A percentile compares a stretch with the other conserved stretches of the same genome.
phyloP scores from a whole-genome alignment of 1,140 invertebrate species.

The Sinella curviseta region DNA sequence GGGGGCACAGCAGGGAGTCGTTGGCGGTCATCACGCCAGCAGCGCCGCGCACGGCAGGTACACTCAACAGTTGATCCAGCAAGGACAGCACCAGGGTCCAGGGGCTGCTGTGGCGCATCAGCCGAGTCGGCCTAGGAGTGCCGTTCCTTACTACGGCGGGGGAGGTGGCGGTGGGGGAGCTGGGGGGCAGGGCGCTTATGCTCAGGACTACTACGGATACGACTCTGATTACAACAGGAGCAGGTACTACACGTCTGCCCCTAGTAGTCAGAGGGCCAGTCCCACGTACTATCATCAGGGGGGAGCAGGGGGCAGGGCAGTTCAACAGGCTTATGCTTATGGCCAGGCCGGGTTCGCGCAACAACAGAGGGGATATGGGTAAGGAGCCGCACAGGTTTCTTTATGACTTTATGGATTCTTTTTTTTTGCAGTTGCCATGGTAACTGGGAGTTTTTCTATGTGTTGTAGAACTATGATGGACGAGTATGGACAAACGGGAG shows the following conservation, averaged over 20 bases:
- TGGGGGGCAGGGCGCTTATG: background rate
- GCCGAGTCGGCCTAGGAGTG: too few relatives aligned
- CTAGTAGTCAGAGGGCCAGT: background rate
- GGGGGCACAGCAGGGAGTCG: background rate
- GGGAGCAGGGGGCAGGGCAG: too few relatives aligned
- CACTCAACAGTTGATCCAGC: too few relatives aligned
- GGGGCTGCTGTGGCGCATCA: too few relatives aligned
- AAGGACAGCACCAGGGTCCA: background rate
- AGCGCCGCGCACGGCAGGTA: background rate
- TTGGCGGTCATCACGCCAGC: background rate
- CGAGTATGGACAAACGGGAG: constrained; percentile 5
- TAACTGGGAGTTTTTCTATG: too few relatives aligned
- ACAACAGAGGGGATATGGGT: constrained; percentile 5
- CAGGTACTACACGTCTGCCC: constrained; percentile 2
- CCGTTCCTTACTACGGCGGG: background rate
- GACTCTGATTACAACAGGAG: background rate
- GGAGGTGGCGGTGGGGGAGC: background rate
- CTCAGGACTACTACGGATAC: background rate
- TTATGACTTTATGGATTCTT: too few relatives aligned
- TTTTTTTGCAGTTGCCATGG: too few relatives aligned
- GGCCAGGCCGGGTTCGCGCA: background rate
- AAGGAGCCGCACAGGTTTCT: too few relatives aligned
- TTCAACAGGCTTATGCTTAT: too few relatives aligned
- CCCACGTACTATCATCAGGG: background rate
- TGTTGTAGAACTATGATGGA: too few relatives aligned